Evolutionary conservation across 2,113 vertebrate genomes (phyloP), one percentile per base, ranked within the genome.

Genomic region (Pluvianellus socialis): DNA sequence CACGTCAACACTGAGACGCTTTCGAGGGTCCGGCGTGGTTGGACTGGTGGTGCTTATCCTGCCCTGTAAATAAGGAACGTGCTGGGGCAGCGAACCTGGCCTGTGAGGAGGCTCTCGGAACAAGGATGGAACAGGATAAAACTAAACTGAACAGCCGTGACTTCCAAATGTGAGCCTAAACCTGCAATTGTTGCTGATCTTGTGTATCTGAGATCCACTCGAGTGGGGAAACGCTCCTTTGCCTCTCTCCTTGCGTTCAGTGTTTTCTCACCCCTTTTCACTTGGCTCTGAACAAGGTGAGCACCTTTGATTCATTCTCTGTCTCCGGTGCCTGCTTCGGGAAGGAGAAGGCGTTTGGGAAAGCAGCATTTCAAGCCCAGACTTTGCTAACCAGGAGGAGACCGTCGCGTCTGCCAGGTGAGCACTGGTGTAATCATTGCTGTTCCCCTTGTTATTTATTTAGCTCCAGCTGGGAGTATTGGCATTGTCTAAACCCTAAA

Each of bases 1-100:
- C 26, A 5, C n/a, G 26, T 55, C 42, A 27, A 3, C 38, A 19
- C 4, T 1, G 3, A 56, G 72, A 18, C 0, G 2, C 13, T 16
- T 23, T 12, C 58, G 45, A 21, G 33, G 33, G 33, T 2, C 19
- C 1, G 16, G 73, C 74, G 55, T 0, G 3, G 44, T 21, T 23
- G 50, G 50, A 5, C 33, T 24, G 40, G 4, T 2, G 32, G 58
- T 44, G 38, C 42, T 42, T 24, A 12, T 14, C 61, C 59, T 1
- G 1, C 10, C n/a, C 65, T 55, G n/a, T 32, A 23, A 53, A 23
- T 14, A 17, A 10, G 19, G 50, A 59, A 3, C 30, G 23, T 13
- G 28, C 35, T 84, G 74, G 56, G 82, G 68, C 13, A n/a, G 44
- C 47, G 88, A 30, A 73, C 55, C 56, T 70, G 45, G 52, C 24